A percentile compares a stretch with the other conserved stretches of the same genome.
Conservation (phyloP, 2,113 vertebrate genomes). For the Prochilodus magdalenae region DNA sequence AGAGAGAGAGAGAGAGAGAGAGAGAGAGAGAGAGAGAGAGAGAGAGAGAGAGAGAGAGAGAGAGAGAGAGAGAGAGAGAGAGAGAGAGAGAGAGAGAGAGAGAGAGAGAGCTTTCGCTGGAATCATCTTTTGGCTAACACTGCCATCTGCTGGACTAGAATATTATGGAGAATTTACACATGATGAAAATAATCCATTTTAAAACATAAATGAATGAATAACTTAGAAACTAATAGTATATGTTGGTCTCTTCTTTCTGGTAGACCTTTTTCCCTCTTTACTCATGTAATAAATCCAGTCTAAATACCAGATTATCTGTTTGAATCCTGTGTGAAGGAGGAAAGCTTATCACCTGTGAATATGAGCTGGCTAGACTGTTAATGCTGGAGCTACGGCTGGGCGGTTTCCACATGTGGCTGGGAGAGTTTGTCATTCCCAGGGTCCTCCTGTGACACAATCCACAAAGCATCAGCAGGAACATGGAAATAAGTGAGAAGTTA, state of each 20-base stretch:
- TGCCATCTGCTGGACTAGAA: constrained; percentile 50
- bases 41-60: too few relatives aligned
- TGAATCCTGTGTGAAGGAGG: neutral
- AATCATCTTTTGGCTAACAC: constrained; percentile 7
- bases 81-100: too few relatives aligned
- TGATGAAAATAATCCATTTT: neutral
- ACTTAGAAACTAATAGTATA: neutral
- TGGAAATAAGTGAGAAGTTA: too few relatives aligned
- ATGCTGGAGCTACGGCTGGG: constrained; percentile 96
- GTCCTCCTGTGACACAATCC: constrained; percentile 80
- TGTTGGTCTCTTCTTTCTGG: neutral
- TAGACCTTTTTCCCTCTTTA: neutral
- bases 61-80: too few relatives aligned
- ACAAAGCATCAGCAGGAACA: neutral
- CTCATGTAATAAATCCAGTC: constrained; percentile 11
- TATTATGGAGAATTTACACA: neutral
- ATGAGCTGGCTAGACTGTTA: constrained; percentile 91
- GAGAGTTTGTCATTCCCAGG: constrained; percentile 80
- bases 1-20: too few relatives aligned
- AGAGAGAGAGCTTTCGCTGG: too few relatives aligned
- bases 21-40: too few relatives aligned
- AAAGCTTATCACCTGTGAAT: constrained; percentile 82
- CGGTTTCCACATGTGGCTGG: constrained; percentile 88
- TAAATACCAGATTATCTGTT: neutral
- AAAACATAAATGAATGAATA: neutral